Evolutionary conservation across 2,888 invertebrate species (phyloP), one percentile per base, ranked within the genome.

Genomic region (Aporophyla lueneburgensis): DNA sequence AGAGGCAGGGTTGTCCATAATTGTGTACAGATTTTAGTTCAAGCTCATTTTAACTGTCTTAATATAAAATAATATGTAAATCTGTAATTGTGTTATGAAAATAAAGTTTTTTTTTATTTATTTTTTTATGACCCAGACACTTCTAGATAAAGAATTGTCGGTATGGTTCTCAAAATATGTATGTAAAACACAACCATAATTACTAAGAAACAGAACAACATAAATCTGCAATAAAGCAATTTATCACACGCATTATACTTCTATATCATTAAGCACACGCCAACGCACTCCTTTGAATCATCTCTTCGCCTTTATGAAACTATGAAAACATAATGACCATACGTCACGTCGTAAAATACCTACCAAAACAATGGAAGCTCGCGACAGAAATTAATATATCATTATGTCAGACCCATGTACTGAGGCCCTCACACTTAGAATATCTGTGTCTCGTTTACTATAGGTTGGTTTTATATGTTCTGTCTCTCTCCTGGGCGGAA

Each of bases 371-470:
- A 96, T 95, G 90, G 95, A 87, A 92, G 95, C 93, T 89, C 92
- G 94, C 95, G 96, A 95, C 95, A 96, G 96, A 96, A 96, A 96
- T 96, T 96, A 96, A 96, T 96, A 96, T 95, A 96, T 96, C 96
- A 96, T 96, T 96, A 96, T 96, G 96, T 96, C 96, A 96, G 93
- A 93, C 93, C 94, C 96, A 96, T 93, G 91, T 93, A 93, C 89
- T 89, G 89, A 92, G 88, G 89, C 92, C 92, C 93, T 91, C 93
- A 88, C 90, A 89, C 88, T 86, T 76, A 76, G 73, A 71, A 83
- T 87, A 80, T 68, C 33, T 24, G 89, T 74, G 72, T 93, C 94
- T 85, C 90, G 56, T 80, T 93, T 90, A 68, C 74, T 63, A 89
- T 4, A 40, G 63, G 5, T 1, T 9, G 7, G 6, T 49, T 54